Conservation (phyloP, 1,140 invertebrate genomes). For the Aphelenchoides avenae region DNA sequence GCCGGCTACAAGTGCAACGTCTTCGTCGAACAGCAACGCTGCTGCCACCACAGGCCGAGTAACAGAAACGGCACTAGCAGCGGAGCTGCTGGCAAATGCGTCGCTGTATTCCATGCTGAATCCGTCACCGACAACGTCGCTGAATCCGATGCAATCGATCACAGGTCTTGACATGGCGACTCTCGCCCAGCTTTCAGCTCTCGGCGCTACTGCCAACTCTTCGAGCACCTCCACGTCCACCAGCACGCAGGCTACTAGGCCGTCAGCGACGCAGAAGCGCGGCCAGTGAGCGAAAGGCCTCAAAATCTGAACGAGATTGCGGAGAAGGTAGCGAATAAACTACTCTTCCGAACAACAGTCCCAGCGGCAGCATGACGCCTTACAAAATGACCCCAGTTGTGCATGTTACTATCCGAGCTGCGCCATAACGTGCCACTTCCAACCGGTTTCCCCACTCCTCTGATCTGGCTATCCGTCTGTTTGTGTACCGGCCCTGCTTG, state of each 20-base stretch:
- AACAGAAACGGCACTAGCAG: conserved; percentile 14
- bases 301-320: conserved; percentile 32
- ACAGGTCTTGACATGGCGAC: no score
- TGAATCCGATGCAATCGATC: conserved; percentile 12
- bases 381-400: not conserved
- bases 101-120: conserved; percentile 3
- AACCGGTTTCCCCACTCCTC: no score
- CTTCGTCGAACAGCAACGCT: no score
- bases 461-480: no score
- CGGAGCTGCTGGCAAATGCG: conserved; percentile 19
- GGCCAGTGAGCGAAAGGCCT: conserved; percentile 10
- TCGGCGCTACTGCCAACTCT: no score
- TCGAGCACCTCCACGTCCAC: not conserved
- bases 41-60: not conserved
- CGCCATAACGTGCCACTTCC: no score
- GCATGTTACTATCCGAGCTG: no score
- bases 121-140: not conserved
- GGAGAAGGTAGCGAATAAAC: conserved; percentile 20
- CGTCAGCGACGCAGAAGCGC: conserved; percentile 10
- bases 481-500: no score
- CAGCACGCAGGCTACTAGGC: not conserved
- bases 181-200: no score
- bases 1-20: not conserved
- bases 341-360: not conserved
- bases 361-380: not conserved